Base-by-base conservation (phyloP, 1,140 invertebrate species). In the Araneus ventricosus region DNA sequence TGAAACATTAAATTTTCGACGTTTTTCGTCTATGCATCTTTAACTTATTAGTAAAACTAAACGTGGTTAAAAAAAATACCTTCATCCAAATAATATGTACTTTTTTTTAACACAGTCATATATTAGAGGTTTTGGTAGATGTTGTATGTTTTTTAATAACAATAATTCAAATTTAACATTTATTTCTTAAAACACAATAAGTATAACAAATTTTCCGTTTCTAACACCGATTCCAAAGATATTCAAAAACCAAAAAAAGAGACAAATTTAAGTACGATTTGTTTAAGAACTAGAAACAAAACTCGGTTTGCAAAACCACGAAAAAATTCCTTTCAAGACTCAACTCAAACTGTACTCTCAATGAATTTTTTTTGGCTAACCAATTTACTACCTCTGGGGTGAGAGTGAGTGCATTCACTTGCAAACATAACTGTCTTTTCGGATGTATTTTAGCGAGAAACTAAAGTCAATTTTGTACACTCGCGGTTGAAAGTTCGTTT, bases 381-480 rank as follows among this genome's bases (percentile, higher is more conserved):
- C 70, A 75, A 75, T 75, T 37, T 75, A 75, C 70, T 34, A 37
- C 5, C 27, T 14, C 30, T 6, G 1, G 34, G 70, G 17, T 75
- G 70, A 75, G n/a, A n/a, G 30, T 34, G 30, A 30, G 34, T 34
- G 70, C 27, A 37, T 75, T 75, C 70, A 34, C 20, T 34, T 20
- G 70, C 27, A 75, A 30, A 30, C 70, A 37, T 75, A 75, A 75
- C 70, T 34, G 70, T 30, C 70, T 52, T 52, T 14, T 52, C 0
- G 17, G 70, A 34, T 75, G 70, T 37, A 30, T 75, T 75, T 34
- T 5, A 75, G 27, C 34, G 37, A 59, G 14, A 61, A 61, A 61
- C 85, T 30, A 17, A 87, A 87, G 63, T 61, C 85, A 63, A 57
- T 30, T 87, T 87, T 75, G 70, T 75, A 37, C 20, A 87, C 52